Percentiles rank a stretch among this genome's conserved stretches.
These are phyloP conservation scores for Coelinius sp. DNA, from an alignment of 2,888 invertebrate genomes.

Conservation along the genomic window DNA sequence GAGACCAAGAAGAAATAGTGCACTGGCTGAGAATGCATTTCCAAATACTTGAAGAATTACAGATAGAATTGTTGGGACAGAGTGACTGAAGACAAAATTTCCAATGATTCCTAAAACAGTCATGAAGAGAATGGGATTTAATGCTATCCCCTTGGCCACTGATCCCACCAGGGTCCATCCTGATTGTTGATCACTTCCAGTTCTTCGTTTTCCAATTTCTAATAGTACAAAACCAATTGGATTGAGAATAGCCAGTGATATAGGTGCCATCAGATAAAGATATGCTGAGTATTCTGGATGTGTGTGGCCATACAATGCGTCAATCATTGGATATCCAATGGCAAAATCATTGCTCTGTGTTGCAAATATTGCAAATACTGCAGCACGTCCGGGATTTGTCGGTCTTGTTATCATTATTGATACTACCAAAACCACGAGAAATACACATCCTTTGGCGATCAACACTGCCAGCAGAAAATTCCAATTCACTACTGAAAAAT, in stretches of 20 bases:
- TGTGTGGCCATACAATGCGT: slow-evolving; percentile 85
- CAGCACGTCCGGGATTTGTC: slow-evolving; percentile 86
- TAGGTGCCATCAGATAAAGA: slow-evolving; percentile 93
- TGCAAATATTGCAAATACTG: slow-evolving; percentile 93
- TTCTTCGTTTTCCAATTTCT: slow-evolving; percentile 81
- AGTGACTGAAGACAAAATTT: slow-evolving; percentile 85
- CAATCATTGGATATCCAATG: slow-evolving; percentile 93
- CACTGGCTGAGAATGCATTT: slow-evolving; percentile 91
- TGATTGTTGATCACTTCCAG: slow-evolving; percentile 53
- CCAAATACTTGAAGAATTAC: slow-evolving; percentile 86
- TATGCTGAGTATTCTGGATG: slow-evolving; percentile 94
- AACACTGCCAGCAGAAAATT: slow-evolving; percentile 88
- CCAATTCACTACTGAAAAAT: slow-evolving; percentile 91
- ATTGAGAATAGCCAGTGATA: slow-evolving; percentile 92
- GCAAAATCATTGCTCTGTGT: slow-evolving; percentile 99
- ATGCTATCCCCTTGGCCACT: slow-evolving; percentile 79
- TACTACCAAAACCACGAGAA: slow-evolving; percentile 83
- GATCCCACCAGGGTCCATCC: slow-evolving; percentile 57
- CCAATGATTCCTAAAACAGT: slow-evolving; percentile 91
- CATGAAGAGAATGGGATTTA: slow-evolving; percentile 94
- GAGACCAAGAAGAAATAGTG: slow-evolving; percentile 90
- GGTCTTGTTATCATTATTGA: slow-evolving; percentile 87
- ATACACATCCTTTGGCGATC: slow-evolving; percentile 88
- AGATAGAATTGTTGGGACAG: slow-evolving; percentile 82
- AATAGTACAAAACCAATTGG: slow-evolving; percentile 91